Evolutionary conservation across 2,113 vertebrate genomes (phyloP), one percentile per base, ranked within the genome.

Genomic region (Gobiocypris rarus): DNA sequence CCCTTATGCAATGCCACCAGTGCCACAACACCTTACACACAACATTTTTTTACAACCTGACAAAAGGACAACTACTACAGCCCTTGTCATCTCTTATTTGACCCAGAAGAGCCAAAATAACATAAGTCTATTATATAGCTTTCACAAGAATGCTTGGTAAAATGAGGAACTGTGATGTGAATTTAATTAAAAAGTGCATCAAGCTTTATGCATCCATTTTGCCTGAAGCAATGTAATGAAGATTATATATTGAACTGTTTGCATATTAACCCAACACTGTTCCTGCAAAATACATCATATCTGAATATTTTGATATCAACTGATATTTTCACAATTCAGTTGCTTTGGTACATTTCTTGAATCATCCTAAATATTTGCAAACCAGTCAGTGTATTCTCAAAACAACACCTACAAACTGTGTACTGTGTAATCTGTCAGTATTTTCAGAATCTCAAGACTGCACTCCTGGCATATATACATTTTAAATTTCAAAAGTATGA

Each of bases 211-310:
- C 58, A 67, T 43, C 17, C 59, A 67, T 31, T 80, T 67, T 50
- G 78, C 78, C 59, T 31, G 15, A 22, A 80, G 59, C 78, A 52
- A 34, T 79, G 58, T 79, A 59, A 63, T 80, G 26, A 63, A 79
- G 6, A 80, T 26, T 50, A 31, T 50, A 31, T 45, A 63, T 48
- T 80, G 77, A 80, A 43, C 28, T 80, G 61, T 67, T 31, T 80
- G 61, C 77, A 67, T 67, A 80, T 31, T 50, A 52, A 80, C 41
- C n/a, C 59, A 9, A 80, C 41, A 65, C 8, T 63, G 14, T 31
- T n/a, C n/a, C 6, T 43, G 34, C 61, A 61, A 78, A 26, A 41
- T 22, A 58, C 34, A 28, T 75, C 1, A 75, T 52, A 48, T 75
- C 48, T 75, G 73, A 11, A 59, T 1, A 38, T 38, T 41, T 50